Percentiles rank a stretch among this genome's conserved stretches.
Evolutionary conservation across 2,113 vertebrate genomes (phyloP).

Genomic region (Ailuropoda melanoleuca): DNA sequence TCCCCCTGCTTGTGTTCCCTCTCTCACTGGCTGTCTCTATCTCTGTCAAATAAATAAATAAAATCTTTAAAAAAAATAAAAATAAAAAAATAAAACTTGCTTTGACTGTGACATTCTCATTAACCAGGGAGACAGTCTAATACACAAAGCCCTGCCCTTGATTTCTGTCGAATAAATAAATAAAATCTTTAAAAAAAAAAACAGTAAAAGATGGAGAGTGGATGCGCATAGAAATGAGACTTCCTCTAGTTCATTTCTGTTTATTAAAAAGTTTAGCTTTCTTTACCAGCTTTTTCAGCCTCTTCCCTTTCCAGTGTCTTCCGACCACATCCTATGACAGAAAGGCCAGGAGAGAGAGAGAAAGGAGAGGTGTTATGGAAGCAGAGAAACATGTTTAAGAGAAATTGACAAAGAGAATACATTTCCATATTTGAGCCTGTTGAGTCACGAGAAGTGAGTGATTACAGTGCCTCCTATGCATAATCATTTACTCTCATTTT

Average conservation of each 20-base stretch:
- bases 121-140: no score
- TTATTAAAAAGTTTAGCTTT: neutral
- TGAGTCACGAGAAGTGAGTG: neutral
- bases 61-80: no score
- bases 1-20: no score
- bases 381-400: neutral
- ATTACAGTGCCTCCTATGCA: rapidly evolving
- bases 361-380: neutral
- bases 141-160: no score
- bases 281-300: neutral
- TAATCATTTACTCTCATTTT: neutral
- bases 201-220: neutral
- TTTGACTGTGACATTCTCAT: no score
- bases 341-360: neutral
- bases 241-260: neutral
- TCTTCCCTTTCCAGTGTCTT: neutral
- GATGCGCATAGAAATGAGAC: neutral
- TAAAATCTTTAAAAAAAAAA: no score
- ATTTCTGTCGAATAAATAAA: no score
- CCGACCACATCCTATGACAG: neutral
- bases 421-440: neutral
- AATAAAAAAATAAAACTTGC: no score
- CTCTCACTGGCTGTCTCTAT: no score
- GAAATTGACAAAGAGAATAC: neutral
- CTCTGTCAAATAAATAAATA: no score